Evolutionary conservation across 2,888 invertebrate species (phyloP).

Genomic region (Anaspis maculata): DNA sequence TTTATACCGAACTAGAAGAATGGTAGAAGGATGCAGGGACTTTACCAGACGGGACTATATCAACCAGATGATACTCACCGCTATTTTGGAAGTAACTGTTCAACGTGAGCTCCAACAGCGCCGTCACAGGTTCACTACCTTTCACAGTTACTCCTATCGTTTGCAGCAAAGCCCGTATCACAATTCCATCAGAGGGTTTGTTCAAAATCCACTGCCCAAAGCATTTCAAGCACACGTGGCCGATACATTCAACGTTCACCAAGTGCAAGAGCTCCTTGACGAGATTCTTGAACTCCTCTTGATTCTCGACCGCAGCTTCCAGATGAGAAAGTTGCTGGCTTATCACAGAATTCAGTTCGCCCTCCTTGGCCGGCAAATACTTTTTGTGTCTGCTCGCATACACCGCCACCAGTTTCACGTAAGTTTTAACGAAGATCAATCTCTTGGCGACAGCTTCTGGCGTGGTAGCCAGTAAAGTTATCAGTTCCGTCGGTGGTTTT

Average conservation of each 20-base stretch:
- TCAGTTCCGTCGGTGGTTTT: slow-evolving; percentile 35
- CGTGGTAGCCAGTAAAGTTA: too few relatives aligned
- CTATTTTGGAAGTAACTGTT: slow-evolving; percentile 48
- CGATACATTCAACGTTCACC: slow-evolving; percentile 35
- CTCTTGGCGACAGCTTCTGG: too few relatives aligned
- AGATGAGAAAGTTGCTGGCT: slow-evolving; percentile 47
- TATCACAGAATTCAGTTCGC: slow-evolving; percentile 44
- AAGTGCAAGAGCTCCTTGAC: slow-evolving; percentile 45
- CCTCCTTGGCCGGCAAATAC: slow-evolving; percentile 42
- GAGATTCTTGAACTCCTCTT: slow-evolving; percentile 45
- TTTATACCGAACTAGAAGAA: too few relatives aligned
- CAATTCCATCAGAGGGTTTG: slow-evolving; percentile 43
- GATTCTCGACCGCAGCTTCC: slow-evolving; percentile 42
- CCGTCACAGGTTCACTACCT: slow-evolving; percentile 44
- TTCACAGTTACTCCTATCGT: slow-evolving; percentile 42
- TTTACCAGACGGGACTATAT: neutral
- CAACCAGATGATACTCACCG: slow-evolving; percentile 32
- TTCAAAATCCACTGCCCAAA: slow-evolving; percentile 43
- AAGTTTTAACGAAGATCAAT: slow-evolving; percentile 52
- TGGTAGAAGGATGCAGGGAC: too few relatives aligned
- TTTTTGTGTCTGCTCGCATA: slow-evolving; percentile 48
- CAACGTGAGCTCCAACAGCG: slow-evolving; percentile 47
- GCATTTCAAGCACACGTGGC: slow-evolving; percentile 30
- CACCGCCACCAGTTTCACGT: slow-evolving; percentile 50
- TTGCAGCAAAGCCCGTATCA: slow-evolving; percentile 44